Evolutionary conservation across 1,140 invertebrate species (phyloP).

Genomic region (Prorops nasuta): DNA sequence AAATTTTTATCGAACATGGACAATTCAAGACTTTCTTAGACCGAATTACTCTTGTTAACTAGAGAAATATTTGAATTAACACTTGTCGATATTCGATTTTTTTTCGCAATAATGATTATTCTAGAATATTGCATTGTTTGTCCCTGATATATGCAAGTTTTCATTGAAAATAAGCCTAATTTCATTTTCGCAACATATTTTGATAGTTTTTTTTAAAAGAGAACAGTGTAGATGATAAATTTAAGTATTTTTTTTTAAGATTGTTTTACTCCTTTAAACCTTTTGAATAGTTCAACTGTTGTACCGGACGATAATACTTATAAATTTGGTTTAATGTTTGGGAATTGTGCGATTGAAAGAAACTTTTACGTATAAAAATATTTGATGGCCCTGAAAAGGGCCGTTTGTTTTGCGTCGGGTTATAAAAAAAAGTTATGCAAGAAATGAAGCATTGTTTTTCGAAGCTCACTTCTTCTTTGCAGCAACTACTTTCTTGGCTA

Average conservation of each 20-base stretch:
- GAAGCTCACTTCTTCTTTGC: conserved; percentile 6
- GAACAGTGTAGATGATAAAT: not conserved
- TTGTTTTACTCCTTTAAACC: not conserved
- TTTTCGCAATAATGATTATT: no score
- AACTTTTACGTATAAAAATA: not conserved
- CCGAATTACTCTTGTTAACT: no score
- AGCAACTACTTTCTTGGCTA: not conserved
- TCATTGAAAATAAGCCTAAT: no score
- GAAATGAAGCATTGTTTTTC: no score
- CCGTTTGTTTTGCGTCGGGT: not conserved
- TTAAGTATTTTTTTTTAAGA: not conserved
- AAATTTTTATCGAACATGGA: no score
- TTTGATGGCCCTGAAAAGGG: not conserved
- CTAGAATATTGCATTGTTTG: no score
- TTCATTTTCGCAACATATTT: no score
- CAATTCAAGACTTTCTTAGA: no score
- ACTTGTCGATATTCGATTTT: no score
- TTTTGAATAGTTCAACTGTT: not conserved
- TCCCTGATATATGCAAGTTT: no score
- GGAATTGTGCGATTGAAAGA: not conserved
- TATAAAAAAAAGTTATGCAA: not conserved
- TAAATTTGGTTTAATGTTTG: not conserved
- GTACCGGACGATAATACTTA: not conserved
- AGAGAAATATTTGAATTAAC: no score
- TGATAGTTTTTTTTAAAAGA: not conserved